Percentiles rank a stretch among this genome's conserved stretches.
Conservation (phyloP, 2,797 vertebrate species). For the Limosa lapponica region DNA sequence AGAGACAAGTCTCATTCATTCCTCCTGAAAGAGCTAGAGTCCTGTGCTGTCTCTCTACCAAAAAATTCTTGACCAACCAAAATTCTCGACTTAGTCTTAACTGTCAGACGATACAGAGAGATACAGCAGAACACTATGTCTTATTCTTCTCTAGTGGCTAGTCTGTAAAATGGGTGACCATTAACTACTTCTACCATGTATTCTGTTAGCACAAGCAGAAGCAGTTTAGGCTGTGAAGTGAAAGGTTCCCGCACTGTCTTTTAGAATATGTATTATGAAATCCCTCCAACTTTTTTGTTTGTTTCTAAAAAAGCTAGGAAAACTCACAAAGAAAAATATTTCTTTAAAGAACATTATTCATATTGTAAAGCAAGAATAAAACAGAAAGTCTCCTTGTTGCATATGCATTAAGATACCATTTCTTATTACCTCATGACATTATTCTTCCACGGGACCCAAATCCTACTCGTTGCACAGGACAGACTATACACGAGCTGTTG, state of each 20-base stretch:
- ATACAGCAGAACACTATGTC: neutral
- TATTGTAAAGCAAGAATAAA: neutral
- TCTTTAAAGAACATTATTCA: neutral
- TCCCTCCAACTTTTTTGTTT: neutral
- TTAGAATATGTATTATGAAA: neutral
- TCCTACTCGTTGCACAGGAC: neutral
- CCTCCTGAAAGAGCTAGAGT: neutral
- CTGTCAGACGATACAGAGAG: neutral
- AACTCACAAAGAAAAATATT: neutral
- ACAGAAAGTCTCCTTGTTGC: neutral
- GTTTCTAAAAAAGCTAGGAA: neutral
- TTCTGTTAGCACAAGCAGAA: neutral
- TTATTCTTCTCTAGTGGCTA: neutral
- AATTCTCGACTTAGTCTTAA: neutral
- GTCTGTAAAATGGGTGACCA: neutral
- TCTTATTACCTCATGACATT: fast-evolving
- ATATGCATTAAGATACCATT: neutral
- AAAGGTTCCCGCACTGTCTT: neutral
- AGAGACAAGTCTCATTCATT: neutral
- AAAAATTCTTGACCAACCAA: neutral
- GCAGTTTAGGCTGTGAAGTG: neutral
- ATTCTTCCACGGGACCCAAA: fast-evolving
- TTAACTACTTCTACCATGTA: no score
- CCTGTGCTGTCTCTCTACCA: neutral
- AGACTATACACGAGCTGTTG: fast-evolving